These are phyloP conservation scores for Sus cebifrons DNA, from an alignment of 2,797 vertebrate species.

Conservation along the genomic window DNA sequence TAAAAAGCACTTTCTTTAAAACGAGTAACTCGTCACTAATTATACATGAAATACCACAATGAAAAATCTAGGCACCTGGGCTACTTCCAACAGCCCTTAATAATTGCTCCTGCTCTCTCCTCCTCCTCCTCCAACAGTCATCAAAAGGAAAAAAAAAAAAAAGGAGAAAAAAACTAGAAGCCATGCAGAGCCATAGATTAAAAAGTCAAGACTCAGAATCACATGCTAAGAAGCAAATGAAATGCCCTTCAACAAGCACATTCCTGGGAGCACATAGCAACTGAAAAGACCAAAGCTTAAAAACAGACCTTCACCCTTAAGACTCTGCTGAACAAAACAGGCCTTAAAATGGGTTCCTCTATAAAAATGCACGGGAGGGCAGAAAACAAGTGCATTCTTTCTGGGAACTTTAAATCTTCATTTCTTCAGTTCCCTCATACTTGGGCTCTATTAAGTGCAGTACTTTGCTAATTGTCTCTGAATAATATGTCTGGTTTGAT, in stretches of 20 bases:
- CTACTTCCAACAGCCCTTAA: not conserved
- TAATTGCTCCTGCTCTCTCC: not conserved
- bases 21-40: not conserved
- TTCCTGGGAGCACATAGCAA: not conserved
- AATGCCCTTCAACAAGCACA: not conserved
- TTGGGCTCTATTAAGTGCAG: not conserved
- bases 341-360: not conserved
- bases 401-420: not conserved
- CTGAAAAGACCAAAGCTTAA: not conserved
- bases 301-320: slow-evolving; percentile 50
- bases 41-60: not conserved
- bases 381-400: not conserved
- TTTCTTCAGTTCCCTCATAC: slow-evolving; percentile 47
- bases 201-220: slow-evolving; percentile 14
- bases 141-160: slow-evolving; percentile 49
- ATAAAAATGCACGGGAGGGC: not conserved
- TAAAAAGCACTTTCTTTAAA: slow-evolving; percentile 60
- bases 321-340: not conserved
- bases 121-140: not conserved
- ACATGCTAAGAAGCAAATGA: not conserved
- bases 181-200: not conserved
- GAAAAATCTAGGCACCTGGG: not conserved
- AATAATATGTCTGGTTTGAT: slow-evolving; percentile 1
- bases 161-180: not conserved
- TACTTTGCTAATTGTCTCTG: slow-evolving; percentile 22